Percentiles rank a stretch among this genome's conserved stretches.
These are phyloP conservation scores for Alsophila aescularia DNA, from an alignment of 2,888 invertebrate species.

Conservation along the genomic window DNA sequence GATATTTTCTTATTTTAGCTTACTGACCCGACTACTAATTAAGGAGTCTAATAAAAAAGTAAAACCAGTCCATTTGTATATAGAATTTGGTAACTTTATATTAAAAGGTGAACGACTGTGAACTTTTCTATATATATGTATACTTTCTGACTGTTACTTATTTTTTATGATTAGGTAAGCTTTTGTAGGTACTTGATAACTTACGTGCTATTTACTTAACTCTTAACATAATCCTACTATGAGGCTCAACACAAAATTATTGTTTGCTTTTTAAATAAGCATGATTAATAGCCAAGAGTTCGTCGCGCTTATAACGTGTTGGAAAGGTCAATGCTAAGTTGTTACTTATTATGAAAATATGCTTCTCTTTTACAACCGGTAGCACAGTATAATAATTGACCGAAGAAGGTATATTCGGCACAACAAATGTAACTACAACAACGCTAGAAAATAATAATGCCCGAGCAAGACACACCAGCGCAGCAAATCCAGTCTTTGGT, in stretches of 20 bases:
- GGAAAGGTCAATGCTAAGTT: constrained; percentile 38
- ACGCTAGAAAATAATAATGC: background rate
- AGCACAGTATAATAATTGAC: background rate
- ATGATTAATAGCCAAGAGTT: constrained; percentile 30
- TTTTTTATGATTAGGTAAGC: no score
- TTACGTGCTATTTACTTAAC: background rate
- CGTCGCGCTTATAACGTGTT: constrained; percentile 18
- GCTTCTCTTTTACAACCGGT: constrained; percentile 2
- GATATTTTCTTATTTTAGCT: no score
- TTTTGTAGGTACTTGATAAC: no score
- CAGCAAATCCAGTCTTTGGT: no score
- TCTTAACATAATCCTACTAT: background rate
- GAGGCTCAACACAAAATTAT: background rate
- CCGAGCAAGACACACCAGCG: no score
- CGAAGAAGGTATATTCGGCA: background rate
- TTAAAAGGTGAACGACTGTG: no score
- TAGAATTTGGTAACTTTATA: no score
- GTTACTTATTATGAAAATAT: constrained; percentile 14
- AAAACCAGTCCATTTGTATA: no score
- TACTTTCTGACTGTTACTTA: no score
- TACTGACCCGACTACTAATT: no score
- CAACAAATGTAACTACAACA: background rate
- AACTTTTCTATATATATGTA: no score
- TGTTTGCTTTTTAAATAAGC: constrained; percentile 7
- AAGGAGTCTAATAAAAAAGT: no score